Evolutionary conservation across 2,113 vertebrate species (phyloP).

Genomic region (Perca flavescens): DNA sequence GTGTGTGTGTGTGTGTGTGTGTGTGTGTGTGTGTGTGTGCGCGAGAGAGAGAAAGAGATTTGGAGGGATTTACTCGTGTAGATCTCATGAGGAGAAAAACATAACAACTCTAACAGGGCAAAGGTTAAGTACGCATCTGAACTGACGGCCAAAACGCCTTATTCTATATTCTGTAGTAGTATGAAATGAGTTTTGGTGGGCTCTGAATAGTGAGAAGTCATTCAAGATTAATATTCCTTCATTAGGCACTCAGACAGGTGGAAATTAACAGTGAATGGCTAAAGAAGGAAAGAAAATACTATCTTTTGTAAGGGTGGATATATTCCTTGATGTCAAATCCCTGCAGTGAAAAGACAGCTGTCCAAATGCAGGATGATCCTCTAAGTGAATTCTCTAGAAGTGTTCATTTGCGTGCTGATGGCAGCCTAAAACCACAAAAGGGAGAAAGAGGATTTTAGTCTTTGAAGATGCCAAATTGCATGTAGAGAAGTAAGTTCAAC

Average conservation of each 20-base stretch:
- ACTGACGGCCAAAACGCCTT: slow-evolving; percentile 71
- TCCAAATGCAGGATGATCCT: slow-evolving; percentile 74
- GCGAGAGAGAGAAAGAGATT: slow-evolving; percentile 40
- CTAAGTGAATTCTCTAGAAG: slow-evolving; percentile 61
- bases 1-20: slow-evolving; percentile 49
- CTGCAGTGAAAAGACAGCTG: slow-evolving; percentile 69
- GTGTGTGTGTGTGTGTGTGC: not conserved
- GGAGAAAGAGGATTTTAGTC: slow-evolving; percentile 50
- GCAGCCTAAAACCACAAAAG: slow-evolving; percentile 55
- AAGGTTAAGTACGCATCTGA: slow-evolving; percentile 80
- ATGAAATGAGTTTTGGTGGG: slow-evolving; percentile 29
- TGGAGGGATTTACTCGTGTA: slow-evolving; percentile 69
- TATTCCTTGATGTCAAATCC: slow-evolving; percentile 72
- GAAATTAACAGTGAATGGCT: slow-evolving; percentile 68
- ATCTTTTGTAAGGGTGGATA: slow-evolving; percentile 48
- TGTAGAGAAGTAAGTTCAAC: slow-evolving; percentile 50
- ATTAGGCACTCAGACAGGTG: slow-evolving; percentile 65
- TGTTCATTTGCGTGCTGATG: slow-evolving; percentile 61
- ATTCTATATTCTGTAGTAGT: slow-evolving; percentile 32
- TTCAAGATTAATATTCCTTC: slow-evolving; percentile 66
- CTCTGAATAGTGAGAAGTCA: slow-evolving; percentile 32
- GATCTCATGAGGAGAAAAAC: slow-evolving; percentile 59
- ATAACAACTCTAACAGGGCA: slow-evolving; percentile 70
- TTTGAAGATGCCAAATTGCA: slow-evolving; percentile 65
- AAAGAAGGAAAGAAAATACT: slow-evolving; percentile 32